Evolutionary conservation across 2,797 vertebrate genomes (phyloP).

Genomic region (Macrochelys suwanniensis): DNA sequence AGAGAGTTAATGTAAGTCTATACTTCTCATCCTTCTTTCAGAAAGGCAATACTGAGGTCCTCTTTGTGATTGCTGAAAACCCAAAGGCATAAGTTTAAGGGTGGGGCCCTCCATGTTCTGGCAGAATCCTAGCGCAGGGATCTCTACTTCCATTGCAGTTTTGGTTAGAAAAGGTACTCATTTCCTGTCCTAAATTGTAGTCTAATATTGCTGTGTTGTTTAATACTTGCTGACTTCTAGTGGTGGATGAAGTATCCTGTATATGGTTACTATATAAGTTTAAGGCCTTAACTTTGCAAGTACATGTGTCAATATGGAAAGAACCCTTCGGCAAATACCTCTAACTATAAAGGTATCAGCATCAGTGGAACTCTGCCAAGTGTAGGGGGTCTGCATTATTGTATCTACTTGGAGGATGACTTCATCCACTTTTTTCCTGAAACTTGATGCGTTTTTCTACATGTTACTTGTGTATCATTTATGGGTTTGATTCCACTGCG

Average conservation of each 20-base stretch:
- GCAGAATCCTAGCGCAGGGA: not conserved
- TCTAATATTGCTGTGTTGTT: not conserved
- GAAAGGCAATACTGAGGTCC: not conserved
- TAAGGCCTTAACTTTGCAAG: not conserved
- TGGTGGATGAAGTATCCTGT: not conserved
- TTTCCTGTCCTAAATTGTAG: not conserved
- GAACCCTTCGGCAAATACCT: not conserved
- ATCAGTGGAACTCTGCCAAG: conserved; percentile 22
- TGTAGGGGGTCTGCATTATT: not conserved
- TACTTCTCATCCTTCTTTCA: not conserved
- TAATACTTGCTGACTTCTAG: not conserved
- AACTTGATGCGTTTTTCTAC: conserved; percentile 69
- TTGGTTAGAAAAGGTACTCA: not conserved
- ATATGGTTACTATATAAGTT: not conserved
- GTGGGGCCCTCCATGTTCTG: not conserved
- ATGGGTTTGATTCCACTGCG: conserved; percentile 31
- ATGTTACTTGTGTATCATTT: conserved; percentile 1
- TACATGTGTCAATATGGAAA: not conserved
- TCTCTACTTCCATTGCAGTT: not conserved
- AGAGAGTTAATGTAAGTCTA: not conserved
- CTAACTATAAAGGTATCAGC: conserved; percentile 2
- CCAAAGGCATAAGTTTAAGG: not conserved
- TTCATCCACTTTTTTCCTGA: conserved; percentile 40
- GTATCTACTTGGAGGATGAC: not conserved
- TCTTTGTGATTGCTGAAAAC: not conserved